Percentiles rank a stretch among this genome's conserved stretches.
phyloP scores from a whole-genome alignment of 2,888 invertebrate species.

The Galeruca laticollis region DNA sequence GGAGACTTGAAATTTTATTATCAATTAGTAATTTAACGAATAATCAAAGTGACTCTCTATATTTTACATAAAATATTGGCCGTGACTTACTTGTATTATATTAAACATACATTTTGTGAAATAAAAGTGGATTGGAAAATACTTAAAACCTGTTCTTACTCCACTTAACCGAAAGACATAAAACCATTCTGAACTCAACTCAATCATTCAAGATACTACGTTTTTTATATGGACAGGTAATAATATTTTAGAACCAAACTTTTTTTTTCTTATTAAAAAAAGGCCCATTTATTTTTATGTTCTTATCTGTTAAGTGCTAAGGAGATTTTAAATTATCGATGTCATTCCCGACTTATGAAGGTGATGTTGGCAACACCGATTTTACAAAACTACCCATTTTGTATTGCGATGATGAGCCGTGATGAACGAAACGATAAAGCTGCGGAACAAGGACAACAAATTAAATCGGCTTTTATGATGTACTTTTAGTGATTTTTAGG shows the following conservation, averaged over 20 bases:
- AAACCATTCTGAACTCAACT: neutral
- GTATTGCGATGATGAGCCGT: neutral
- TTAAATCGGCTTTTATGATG: constrained; percentile 1
- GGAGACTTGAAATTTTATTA: too few relatives aligned
- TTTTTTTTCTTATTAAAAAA: neutral
- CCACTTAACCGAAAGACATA: neutral
- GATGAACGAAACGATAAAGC: constrained; percentile 14
- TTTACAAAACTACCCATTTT: constrained; percentile 5
- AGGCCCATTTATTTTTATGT: neutral
- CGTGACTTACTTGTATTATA: too few relatives aligned
- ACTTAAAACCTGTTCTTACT: too few relatives aligned
- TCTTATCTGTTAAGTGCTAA: neutral
- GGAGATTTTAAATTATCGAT: neutral
- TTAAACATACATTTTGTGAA: too few relatives aligned
- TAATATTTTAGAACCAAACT: neutral
- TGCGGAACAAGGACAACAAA: neutral
- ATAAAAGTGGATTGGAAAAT: too few relatives aligned
- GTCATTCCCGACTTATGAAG: neutral
- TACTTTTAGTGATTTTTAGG: constrained; percentile 3
- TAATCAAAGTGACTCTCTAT: too few relatives aligned
- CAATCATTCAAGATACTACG: neutral
- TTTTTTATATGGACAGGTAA: neutral
- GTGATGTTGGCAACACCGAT: constrained; percentile 1
- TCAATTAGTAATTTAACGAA: too few relatives aligned
- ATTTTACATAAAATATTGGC: too few relatives aligned